Evolutionary conservation across 2,797 vertebrate species (phyloP).

Genomic region (Scomberomorus guttatus): DNA sequence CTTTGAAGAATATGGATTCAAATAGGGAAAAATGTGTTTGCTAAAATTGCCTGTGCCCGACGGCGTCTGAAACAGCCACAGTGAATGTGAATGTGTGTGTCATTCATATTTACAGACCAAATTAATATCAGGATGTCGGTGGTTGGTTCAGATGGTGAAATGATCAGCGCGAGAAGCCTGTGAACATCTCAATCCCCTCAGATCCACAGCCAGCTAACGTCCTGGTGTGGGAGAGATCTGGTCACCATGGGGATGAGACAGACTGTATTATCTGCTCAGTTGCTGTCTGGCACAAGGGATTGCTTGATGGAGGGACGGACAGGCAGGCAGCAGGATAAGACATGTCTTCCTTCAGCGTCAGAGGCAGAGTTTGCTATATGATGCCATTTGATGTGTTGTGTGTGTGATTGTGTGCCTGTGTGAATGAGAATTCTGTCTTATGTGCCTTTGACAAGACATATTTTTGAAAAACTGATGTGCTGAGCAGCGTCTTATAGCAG

Average conservation of each 20-base stretch:
- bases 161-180: constrained; percentile 9
- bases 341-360: constrained; percentile 56
- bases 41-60: neutral
- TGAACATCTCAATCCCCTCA: constrained; percentile 58
- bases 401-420: constrained; percentile 21
- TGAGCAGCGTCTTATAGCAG: neutral
- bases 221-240: constrained; percentile 66
- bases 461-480: neutral
- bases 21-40: constrained; percentile 5
- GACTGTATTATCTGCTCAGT: constrained; percentile 75
- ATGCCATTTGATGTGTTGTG: constrained; percentile 49
- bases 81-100: neutral
- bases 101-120: constrained; percentile 8
- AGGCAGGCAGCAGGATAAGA: constrained; percentile 63
- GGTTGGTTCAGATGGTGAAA: constrained; percentile 22
- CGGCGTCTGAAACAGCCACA: neutral
- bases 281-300: constrained; percentile 69
- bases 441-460: neutral
- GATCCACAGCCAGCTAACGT: constrained; percentile 53
- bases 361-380: constrained; percentile 49
- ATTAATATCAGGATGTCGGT: constrained; percentile 41
- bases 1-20: constrained; percentile 39
- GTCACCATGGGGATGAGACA: constrained; percentile 76
- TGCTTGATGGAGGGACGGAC: constrained; percentile 52
- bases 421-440: constrained; percentile 3